These are phyloP conservation scores for Urocolius indicus DNA, from an alignment of 2,113 vertebrate genomes.

Conservation along the genomic window DNA sequence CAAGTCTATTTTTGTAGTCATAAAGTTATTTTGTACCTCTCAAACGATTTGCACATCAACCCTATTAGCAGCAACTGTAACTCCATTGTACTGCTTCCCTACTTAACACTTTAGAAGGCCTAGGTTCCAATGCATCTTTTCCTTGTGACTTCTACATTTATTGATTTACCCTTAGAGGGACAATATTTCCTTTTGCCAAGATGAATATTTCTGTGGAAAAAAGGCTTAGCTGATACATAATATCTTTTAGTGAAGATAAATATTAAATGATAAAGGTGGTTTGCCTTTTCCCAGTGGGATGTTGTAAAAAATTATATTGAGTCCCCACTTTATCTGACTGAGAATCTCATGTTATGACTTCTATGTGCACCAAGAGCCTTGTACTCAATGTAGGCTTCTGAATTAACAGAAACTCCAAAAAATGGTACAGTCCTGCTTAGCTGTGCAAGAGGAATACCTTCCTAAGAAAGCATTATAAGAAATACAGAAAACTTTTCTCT, in stretches of 20 bases:
- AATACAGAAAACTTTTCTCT: neutral
- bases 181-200: neutral
- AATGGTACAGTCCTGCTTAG: neutral
- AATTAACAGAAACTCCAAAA: neutral
- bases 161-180: neutral
- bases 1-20: conserved; percentile 8
- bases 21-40: neutral
- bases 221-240: neutral
- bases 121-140: neutral
- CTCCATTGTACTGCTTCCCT: neutral
- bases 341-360: neutral
- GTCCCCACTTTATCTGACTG: neutral
- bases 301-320: neutral
- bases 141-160: neutral
- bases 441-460: neutral
- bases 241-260: neutral
- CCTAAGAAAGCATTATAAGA: neutral
- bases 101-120: neutral
- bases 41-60: conserved; percentile 15
- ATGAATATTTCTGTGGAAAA: neutral
- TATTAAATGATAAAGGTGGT: neutral
- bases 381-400: neutral
- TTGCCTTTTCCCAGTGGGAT: neutral
- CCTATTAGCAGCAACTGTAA: neutral
- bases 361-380: neutral